Base-by-base conservation (phyloP, 1,140 invertebrate genomes). In the Lasioglossum albipes region DNA sequence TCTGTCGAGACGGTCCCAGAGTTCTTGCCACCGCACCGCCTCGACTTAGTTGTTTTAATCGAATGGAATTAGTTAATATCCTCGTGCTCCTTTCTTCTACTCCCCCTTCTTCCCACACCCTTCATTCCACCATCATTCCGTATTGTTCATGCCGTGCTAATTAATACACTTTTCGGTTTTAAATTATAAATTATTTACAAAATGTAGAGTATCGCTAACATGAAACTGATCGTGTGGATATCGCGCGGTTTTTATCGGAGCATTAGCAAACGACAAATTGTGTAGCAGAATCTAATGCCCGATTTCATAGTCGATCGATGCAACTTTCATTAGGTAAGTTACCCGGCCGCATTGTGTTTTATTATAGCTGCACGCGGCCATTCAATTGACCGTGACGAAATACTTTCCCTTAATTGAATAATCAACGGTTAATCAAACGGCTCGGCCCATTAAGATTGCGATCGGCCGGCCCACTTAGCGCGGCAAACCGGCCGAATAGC, bases 351-450 rank as follows among this genome's bases (percentile, higher is more conserved):
- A 74, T 76, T 54, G 42, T 57, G 7, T 2, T 66, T 84, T 81
- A 77, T 84, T 70, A 79, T 79, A 77, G 61, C 66, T 78, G 62
- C 72, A 68, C 59, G 54, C 20, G 31, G 9, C 5, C 12, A 59
- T 41, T 85, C 83, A 85, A 85, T 85, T 85, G 79, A 85, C 74
- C 75, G 45, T 85, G 72, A 85, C 83, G 62, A 78, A 75, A 84
- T 85, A 85, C 70, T 85, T 85, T 75, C 57, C 54, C 83, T 59
- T 85, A 85, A 85, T 85, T 85, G 84, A 85, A 85, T 85, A 85
- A 85, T 85, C 75, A 78, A 65, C 61, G 66, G 79, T 79, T 79
- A 79, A 79, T 79, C 77, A 79, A 79, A 79, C 77, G 77, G 62
- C 66, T 52, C 70, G 70, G 70, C 12, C 70, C 70, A 59, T 74